Evolutionary conservation across 2,113 vertebrate species (phyloP), one percentile per base, ranked within the genome.

Genomic region (Thryonomys swinderianus): DNA sequence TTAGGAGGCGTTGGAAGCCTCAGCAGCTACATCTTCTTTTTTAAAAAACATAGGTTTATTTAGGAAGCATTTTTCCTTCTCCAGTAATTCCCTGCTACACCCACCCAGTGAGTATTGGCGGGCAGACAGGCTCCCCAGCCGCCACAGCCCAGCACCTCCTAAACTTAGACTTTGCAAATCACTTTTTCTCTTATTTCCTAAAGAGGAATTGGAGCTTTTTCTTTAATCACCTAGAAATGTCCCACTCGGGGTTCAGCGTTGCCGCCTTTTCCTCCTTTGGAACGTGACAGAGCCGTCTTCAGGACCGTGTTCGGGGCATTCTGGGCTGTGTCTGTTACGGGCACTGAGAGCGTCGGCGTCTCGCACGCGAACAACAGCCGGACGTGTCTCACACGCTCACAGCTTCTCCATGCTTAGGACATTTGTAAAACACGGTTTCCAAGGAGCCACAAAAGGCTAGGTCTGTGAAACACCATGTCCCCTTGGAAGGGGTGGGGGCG

Each of bases 1-100:
- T 98, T 98, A 98, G 97, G 96, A 98, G 98, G 98, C 96, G 45
- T 57, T 98, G 98, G 98, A 98, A 97, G 94, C 98, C 98, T 97
- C 96, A 94, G 97, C 98, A 97, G 96, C 96, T 97, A 96, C 98
- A 98, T 98, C 98, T 98, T 98, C 93, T 88, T 51, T 51, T 51
- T 51, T 51, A 51, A 51, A 30, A 34, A 92, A 94, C 69, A 11
- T 81, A 95, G 94, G 79, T 92, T 86, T 97, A 98, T 97, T 98
- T 98, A 98, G 97, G 98, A 98, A 98, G 98, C 95, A 96, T 96
- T 97, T 97, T 96, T 5, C 74, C 88, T 17, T 20, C 92, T 96
- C 95, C 96, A 98, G 34, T 85, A 81, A 87, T 92, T 97, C 96
- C 98, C 95, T 96, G 96, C 83, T 97, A 93, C 97, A 97, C 95